Evolutionary conservation across 2,797 vertebrate species (phyloP), one percentile per base, ranked within the genome.

Genomic region (Balearica regulorum): DNA sequence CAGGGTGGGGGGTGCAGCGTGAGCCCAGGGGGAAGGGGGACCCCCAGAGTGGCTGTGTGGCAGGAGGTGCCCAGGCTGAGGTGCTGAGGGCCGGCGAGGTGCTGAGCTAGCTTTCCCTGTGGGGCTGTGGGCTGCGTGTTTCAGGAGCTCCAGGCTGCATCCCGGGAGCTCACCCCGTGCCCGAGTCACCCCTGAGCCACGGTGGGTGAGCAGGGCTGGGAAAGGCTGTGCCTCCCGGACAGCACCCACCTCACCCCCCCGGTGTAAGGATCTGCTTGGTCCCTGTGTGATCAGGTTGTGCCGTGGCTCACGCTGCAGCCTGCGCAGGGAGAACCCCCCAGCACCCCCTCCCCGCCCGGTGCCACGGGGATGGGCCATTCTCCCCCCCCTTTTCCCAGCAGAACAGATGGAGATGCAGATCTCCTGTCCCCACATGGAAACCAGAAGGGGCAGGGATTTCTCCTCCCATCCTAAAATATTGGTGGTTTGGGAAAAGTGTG

Each of bases 211-310:
- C 29, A 5, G 11, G 43, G 39, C 20, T 53, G 66, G 44, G 51
- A 31, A 39, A 58, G 28, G 58, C 55, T 24, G n/a, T 2, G 5
- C 29, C 55, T 39, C 35, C 39, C 48, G 0, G 0, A 2, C 35
- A 26, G 21, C 64, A 25, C 39, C 26, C 25, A 14, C 43, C 43
- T 43, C 14, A 43, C 43, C 13, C 43, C 57, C 14, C 11, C 1
- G 0, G 0, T 6, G 21, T 17, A 21, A 31, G 21, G 13, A 49
- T 31, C 35, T 3, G 2, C 46, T 54, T n/a, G 2, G 0, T 11
- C n/a, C 14, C 14, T 19, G 16, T 7, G 5, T 15, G 6, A 31
- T n/a, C 28, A 19, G 33, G 3, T 24, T 0, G 0, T 24, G 48
- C 60, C 37, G 26, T n/a, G 26, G 10, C 35, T 39, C 33, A 8